Evolutionary conservation across 2,113 vertebrate genomes (phyloP).

Genomic region (Oryzias melastigma): DNA sequence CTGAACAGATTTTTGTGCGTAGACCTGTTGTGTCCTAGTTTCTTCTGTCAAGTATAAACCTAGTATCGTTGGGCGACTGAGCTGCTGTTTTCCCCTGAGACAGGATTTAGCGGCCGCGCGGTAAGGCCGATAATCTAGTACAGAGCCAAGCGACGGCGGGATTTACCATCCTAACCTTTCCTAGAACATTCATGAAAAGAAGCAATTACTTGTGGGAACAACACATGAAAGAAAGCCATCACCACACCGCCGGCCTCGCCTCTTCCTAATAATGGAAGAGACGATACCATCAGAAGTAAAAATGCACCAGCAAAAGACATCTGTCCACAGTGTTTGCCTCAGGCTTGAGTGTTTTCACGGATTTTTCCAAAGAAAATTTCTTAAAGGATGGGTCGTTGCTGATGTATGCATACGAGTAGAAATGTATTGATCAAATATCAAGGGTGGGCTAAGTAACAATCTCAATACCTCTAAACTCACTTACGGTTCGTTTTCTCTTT

Average conservation of each 20-base stretch:
- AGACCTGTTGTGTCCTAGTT: neutral
- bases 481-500: conserved; percentile 12
- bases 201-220: conserved; percentile 78
- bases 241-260: conserved; percentile 32
- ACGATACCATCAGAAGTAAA: conserved; percentile 69
- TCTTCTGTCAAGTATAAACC: neutral
- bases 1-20: neutral
- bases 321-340: conserved; percentile 16
- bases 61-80: no score
- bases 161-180: conserved; percentile 53
- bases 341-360: conserved; percentile 17
- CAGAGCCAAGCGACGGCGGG: conserved; percentile 39
- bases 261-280: conserved; percentile 60
- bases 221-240: conserved; percentile 63
- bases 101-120: neutral
- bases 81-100: neutral
- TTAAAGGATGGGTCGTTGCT: neutral
- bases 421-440: neutral
- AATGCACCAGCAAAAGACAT: conserved; percentile 50
- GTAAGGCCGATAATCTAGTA: conserved; percentile 40
- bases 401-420: neutral
- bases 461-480: neutral
- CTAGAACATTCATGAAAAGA: conserved; percentile 65
- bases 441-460: no score
- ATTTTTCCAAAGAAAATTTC: conserved; percentile 7